Conservation (phyloP, 1,140 invertebrate genomes). For the Formica exsecta region DNA sequence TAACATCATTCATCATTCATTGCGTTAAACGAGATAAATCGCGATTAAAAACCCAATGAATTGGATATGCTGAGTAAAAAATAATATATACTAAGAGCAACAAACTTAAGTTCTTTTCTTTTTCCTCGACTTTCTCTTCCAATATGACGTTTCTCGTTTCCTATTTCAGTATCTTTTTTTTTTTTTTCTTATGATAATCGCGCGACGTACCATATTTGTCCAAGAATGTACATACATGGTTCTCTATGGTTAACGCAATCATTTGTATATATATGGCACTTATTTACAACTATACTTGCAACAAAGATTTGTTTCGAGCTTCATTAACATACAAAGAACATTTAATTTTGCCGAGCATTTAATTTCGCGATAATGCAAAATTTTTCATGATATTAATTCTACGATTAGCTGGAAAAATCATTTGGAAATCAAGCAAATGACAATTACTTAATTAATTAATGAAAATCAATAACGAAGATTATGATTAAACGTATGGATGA, state of each 20-base stretch:
- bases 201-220: background rate
- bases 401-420: background rate
- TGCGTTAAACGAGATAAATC: background rate
- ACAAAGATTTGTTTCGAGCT: background rate
- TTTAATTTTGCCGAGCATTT: background rate
- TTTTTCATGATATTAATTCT: background rate
- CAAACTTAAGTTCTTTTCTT: background rate
- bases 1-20: background rate
- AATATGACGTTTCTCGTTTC: background rate
- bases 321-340: background rate
- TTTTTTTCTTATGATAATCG: background rate
- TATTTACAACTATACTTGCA: background rate
- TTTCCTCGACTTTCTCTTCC: background rate
- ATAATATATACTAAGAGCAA: background rate
- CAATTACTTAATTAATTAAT: background rate
- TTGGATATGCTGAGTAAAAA: background rate
- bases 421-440: background rate
- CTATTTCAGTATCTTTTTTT: background rate
- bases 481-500: no score
- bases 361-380: background rate
- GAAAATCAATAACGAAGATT: background rate
- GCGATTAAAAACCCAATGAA: background rate
- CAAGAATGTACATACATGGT: background rate
- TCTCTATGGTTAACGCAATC: background rate
- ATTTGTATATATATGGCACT: background rate